Conservation (phyloP, 2,797 vertebrate species). For the Siniperca obscura region DNA sequence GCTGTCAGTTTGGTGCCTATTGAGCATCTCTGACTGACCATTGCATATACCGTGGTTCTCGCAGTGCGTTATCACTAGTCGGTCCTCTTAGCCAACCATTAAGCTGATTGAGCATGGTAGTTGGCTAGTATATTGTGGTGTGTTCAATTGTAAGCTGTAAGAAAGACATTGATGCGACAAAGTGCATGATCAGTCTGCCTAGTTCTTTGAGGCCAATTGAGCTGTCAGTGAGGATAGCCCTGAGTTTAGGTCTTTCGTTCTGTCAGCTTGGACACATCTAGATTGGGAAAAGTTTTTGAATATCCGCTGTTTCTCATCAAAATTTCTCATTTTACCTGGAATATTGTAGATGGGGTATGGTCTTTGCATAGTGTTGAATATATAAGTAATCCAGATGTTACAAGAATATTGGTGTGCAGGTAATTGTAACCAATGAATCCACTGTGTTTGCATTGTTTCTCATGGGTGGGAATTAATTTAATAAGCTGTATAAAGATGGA, state of each 20-base stretch:
- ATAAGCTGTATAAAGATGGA: background rate
- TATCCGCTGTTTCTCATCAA: background rate
- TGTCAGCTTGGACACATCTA: background rate
- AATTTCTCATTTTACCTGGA: background rate
- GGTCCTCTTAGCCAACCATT: background rate
- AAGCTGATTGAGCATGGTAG: background rate
- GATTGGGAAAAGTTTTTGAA: background rate
- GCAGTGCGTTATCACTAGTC: background rate
- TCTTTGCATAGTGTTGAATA: background rate
- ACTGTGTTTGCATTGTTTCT: background rate
- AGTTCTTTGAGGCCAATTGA: conserved; percentile 10
- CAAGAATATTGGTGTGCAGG: background rate
- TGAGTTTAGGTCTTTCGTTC: background rate
- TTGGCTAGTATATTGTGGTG: background rate
- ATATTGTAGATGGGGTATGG: background rate
- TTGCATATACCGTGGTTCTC: background rate
- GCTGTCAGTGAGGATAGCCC: background rate
- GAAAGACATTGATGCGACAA: background rate
- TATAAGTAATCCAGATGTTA: conserved; percentile 8
- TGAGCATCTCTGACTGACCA: conserved; percentile 6
- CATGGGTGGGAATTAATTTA: background rate
- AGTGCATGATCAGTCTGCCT: background rate
- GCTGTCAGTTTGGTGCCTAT: background rate
- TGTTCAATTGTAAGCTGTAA: background rate
- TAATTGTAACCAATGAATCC: background rate